A percentile compares a stretch with the other conserved stretches of the same genome.
phyloP scores from a whole-genome alignment of 1,140 invertebrate species.

The Aethina tumida region DNA sequence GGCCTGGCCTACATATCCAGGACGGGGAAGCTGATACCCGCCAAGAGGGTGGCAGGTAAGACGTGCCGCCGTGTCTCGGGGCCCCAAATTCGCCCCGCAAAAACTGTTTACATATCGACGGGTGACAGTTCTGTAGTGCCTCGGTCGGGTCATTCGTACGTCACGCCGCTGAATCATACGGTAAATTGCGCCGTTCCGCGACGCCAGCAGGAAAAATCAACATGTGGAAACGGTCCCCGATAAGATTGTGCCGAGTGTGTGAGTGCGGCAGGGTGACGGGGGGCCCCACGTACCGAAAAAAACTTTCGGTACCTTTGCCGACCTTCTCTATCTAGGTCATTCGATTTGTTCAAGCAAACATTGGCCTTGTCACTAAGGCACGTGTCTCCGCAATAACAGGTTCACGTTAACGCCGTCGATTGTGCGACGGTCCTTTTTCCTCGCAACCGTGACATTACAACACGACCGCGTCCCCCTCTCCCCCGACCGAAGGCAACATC shows the following conservation, averaged over 20 bases:
- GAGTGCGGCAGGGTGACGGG: no score
- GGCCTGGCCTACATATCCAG: slow-evolving; percentile 39
- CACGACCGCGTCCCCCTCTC: no score
- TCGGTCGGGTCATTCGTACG: slow-evolving; percentile 14
- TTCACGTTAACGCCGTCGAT: no score
- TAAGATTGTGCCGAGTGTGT: no score
- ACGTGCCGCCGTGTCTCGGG: slow-evolving; percentile 3
- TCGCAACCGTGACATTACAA: no score
- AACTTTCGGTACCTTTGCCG: slow-evolving; percentile 16
- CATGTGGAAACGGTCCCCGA: slow-evolving; percentile 1
- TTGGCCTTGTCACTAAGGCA: slow-evolving; percentile 27
- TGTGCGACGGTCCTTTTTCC: no score
- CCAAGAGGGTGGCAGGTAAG: slow-evolving; percentile 39
- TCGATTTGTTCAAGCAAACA: slow-evolving; percentile 26
- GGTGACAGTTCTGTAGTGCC: slow-evolving; percentile 14
- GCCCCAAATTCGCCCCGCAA: no score
- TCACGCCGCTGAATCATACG: slow-evolving; percentile 20
- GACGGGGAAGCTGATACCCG: slow-evolving; percentile 38
- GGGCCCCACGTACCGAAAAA: no score
- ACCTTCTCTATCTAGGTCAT: slow-evolving; percentile 27
- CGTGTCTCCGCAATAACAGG: slow-evolving; percentile 20
- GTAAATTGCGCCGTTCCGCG: slow-evolving; percentile 13
- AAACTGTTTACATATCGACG: slow-evolving; percentile 25
- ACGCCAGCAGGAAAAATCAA: background rate
- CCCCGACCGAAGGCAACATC: no score